These are phyloP conservation scores for Lordiphosa mommai DNA, from an alignment of 1,140 invertebrate genomes.

Conservation along the genomic window DNA sequence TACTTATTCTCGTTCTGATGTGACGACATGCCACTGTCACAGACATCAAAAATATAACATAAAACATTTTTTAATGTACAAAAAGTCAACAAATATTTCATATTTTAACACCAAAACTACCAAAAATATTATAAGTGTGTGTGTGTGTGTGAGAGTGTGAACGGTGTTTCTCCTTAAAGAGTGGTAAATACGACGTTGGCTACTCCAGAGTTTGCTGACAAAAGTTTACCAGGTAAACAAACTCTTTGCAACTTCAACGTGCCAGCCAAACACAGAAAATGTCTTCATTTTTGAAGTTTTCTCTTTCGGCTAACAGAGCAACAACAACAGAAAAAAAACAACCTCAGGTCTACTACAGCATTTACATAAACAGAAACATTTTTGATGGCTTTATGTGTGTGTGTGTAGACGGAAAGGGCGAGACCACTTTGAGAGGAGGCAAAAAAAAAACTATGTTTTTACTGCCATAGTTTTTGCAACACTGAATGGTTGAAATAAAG, in stretches of 20 bases:
- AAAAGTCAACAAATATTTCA: conserved; percentile 64
- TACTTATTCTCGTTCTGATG: no score
- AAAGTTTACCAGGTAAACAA: conserved; percentile 39
- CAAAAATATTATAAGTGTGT: conserved; percentile 9
- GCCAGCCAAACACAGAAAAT: conserved; percentile 35
- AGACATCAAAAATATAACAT: conserved; percentile 3
- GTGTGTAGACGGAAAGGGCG: no score
- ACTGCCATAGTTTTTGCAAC: no score
- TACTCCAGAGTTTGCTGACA: conserved; percentile 19
- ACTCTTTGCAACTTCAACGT: conserved; percentile 35
- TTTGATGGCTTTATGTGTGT: no score
- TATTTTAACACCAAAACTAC: conserved; percentile 42
- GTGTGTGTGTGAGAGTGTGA: background rate
- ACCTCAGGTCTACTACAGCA: no score
- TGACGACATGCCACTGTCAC: conserved; percentile 3
- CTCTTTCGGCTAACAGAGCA: no score
- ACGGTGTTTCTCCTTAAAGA: background rate
- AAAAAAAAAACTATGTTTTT: no score
- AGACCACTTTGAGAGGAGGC: no score
- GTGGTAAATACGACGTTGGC: background rate
- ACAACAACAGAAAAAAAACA: no score
- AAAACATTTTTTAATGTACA: conserved; percentile 44
- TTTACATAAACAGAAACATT: no score
- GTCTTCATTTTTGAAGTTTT: conserved; percentile 43
- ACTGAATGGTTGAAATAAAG: no score